Percentiles rank a stretch among this genome's conserved stretches.
Conservation (phyloP, 2,113 vertebrate genomes). For the Hyla sarda region DNA sequence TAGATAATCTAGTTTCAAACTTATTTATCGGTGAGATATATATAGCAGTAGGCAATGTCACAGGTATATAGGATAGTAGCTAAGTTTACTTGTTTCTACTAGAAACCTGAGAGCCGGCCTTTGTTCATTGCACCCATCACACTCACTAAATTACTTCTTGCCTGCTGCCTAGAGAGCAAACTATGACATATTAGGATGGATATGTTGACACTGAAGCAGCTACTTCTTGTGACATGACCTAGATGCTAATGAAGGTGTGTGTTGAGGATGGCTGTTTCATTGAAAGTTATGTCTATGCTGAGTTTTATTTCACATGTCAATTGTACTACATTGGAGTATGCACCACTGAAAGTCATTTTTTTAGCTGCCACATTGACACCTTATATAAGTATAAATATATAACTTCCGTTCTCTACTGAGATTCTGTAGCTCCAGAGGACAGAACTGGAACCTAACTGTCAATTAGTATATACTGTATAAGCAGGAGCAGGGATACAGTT, state of each 20-base stretch:
- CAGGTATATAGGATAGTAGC: not conserved
- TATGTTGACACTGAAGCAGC: slow-evolving; percentile 57
- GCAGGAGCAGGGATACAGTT: not conserved
- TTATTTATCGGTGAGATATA: not conserved
- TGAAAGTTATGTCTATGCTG: slow-evolving; percentile 63
- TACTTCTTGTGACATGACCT: slow-evolving; percentile 63
- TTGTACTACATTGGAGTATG: slow-evolving; percentile 56
- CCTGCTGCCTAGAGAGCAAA: slow-evolving; percentile 28
- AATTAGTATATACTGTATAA: slow-evolving; percentile 2
- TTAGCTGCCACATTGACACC: slow-evolving; percentile 32
- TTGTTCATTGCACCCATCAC: slow-evolving; percentile 29
- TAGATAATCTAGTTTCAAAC: too few species aligned
- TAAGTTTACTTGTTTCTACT: not conserved
- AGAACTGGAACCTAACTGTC: slow-evolving; percentile 16
- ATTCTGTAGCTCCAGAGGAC: not conserved
- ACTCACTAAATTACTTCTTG: slow-evolving; percentile 41
- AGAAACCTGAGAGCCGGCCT: not conserved
- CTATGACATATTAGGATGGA: slow-evolving; percentile 57
- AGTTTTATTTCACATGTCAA: slow-evolving; percentile 67
- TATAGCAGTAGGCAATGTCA: not conserved
- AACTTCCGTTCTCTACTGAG: not conserved
- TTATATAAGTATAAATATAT: slow-evolving; percentile 37
- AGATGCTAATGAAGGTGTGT: slow-evolving; percentile 51
- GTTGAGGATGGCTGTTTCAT: slow-evolving; percentile 59
- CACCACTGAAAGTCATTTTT: slow-evolving; percentile 43